Conservation (phyloP, 92 coral and sea anemone genomes). For the Umimayanthus kanabou region DNA sequence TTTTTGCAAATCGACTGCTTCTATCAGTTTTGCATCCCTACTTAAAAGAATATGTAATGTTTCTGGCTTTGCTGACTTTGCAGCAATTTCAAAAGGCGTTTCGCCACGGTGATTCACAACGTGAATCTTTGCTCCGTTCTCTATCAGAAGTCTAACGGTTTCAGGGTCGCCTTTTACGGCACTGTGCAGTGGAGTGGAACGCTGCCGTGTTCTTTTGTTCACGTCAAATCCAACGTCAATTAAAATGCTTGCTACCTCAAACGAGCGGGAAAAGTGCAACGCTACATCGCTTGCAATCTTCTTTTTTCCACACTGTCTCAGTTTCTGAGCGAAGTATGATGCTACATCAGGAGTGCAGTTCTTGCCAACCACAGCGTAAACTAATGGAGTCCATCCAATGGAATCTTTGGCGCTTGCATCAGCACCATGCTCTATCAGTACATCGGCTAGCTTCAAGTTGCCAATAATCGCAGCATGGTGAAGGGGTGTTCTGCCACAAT, state of each 20-base stretch:
- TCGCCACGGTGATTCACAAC: background rate
- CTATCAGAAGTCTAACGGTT: background rate
- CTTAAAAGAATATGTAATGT: constrained; percentile 5
- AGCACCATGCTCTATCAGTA: constrained; percentile 14
- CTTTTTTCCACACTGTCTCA: background rate
- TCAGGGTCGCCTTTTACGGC: constrained; percentile 4
- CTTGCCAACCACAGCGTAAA: background rate
- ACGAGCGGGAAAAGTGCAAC: background rate
- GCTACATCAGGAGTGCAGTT: background rate
- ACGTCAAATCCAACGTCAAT: constrained; percentile 4
- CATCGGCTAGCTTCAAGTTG: constrained; percentile 8
- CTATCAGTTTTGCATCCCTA: background rate
- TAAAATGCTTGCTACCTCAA: too few relatives aligned
- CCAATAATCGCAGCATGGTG: constrained; percentile 5
- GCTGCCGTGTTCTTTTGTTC: background rate
- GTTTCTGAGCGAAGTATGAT: background rate
- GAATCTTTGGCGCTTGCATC: background rate
- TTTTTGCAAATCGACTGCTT: background rate
- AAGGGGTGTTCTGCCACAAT: background rate
- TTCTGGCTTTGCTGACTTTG: background rate
- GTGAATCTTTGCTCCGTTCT: background rate
- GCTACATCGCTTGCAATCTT: too few relatives aligned
- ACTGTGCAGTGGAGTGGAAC: background rate
- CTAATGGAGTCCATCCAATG: background rate
- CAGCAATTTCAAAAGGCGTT: constrained; percentile 9